Percentiles rank a stretch among this genome's conserved stretches.
These are phyloP conservation scores for Drepana falcataria DNA, from an alignment of 2,888 invertebrate species.

Conservation along the genomic window DNA sequence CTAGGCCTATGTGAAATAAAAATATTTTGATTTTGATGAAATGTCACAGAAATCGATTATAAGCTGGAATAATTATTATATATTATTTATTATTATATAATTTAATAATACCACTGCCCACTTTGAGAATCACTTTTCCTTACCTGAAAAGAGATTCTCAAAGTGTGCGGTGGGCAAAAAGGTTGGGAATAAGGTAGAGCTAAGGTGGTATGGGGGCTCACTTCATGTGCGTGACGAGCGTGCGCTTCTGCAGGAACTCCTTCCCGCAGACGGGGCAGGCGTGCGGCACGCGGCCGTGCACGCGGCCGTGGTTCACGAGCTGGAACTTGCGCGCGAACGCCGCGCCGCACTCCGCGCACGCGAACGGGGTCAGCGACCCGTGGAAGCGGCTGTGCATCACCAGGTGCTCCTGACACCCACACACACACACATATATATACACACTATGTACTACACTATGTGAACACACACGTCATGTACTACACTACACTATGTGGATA, in stretches of 20 bases:
- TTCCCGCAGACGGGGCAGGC: constrained; percentile 90
- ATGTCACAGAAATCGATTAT: too few relatives aligned
- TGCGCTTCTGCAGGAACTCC: constrained; percentile 91
- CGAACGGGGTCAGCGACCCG: constrained; percentile 97
- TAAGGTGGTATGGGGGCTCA: constrained; percentile 32
- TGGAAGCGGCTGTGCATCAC: constrained; percentile 95
- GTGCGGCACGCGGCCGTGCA: constrained; percentile 89
- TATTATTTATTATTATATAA: too few relatives aligned
- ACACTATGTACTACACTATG: too few relatives aligned
- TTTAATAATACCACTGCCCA: too few relatives aligned
- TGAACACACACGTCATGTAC: background rate
- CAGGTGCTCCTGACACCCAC: constrained; percentile 72
- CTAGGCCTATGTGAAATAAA: too few relatives aligned
- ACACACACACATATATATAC: background rate
- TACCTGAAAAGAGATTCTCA: too few relatives aligned
- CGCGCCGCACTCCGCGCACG: constrained; percentile 93
- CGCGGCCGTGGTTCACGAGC: constrained; percentile 88
- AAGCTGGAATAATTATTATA: too few relatives aligned
- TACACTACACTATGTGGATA: too few relatives aligned
- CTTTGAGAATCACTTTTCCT: too few relatives aligned
- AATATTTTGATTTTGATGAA: too few relatives aligned
- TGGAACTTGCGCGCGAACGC: constrained; percentile 92
- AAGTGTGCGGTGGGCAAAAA: too few relatives aligned
- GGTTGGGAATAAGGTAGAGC: too few relatives aligned
- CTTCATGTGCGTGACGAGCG: constrained; percentile 89